These are phyloP conservation scores for Pogonocherus hispidulus DNA, from an alignment of 2,888 invertebrate species.

Conservation along the genomic window DNA sequence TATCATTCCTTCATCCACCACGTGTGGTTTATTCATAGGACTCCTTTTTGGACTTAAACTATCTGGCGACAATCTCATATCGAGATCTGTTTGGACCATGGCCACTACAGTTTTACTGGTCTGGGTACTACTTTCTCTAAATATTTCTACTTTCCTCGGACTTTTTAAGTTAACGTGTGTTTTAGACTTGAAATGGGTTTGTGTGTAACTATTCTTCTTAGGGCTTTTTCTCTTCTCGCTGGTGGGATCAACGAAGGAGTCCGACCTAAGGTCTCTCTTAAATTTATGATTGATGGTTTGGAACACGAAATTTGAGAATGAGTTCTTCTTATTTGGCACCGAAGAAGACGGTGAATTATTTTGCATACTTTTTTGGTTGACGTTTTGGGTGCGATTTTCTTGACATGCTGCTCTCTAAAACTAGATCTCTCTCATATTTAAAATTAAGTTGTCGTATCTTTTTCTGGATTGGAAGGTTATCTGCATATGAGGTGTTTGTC, in stretches of 20 bases:
- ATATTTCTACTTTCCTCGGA: conserved; percentile 40
- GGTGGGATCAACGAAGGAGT: conserved; percentile 26
- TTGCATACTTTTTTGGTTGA: conserved; percentile 35
- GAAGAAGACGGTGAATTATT: conserved; percentile 25
- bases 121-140: conserved; percentile 67
- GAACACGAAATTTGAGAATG: conserved; percentile 44
- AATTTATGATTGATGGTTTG: conserved; percentile 40
- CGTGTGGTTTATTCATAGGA: not conserved
- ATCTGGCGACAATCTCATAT: conserved; percentile 59
- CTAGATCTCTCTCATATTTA: not conserved
- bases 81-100: conserved; percentile 63
- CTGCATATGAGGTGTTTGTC: not conserved
- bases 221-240: not conserved
- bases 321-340: conserved; percentile 23
- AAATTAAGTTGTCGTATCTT: not conserved
- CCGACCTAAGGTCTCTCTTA: conserved; percentile 33
- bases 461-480: not conserved
- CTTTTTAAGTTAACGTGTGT: conserved; percentile 25
- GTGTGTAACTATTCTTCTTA: conserved; percentile 28
- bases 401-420: conserved; percentile 30
- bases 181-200: conserved; percentile 44
- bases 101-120: conserved; percentile 74
- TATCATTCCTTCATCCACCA: not conserved
- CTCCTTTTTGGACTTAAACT: conserved; percentile 60
- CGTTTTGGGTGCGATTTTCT: not conserved